A percentile compares a stretch with the other conserved stretches of the same genome.
Conservation (phyloP, 2,113 vertebrate species). For the Macroglossus sobrinus region DNA sequence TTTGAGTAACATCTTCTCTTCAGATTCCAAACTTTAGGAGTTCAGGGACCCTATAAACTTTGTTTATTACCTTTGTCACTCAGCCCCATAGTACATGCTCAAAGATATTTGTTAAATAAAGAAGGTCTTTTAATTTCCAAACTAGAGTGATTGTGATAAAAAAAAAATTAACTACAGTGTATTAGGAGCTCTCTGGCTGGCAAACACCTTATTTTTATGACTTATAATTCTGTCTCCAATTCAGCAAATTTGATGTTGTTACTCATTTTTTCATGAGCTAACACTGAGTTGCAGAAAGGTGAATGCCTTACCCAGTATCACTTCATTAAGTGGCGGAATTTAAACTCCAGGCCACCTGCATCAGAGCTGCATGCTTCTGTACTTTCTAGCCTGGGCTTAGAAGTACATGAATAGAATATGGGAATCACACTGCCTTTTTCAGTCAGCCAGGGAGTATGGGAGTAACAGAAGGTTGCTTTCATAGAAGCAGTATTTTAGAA, state of each 20-base stretch:
- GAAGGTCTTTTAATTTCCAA: not conserved
- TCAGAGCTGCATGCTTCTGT: not conserved
- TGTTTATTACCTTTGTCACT: not conserved
- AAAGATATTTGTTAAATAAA: not conserved
- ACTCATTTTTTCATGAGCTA: not conserved
- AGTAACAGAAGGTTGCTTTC: conserved; percentile 56
- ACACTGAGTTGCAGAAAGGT: not conserved
- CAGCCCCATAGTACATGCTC: not conserved
- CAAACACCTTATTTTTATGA: not conserved
- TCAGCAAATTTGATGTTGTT: not conserved
- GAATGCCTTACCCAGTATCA: not conserved
- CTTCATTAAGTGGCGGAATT: not conserved
- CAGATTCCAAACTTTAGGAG: not conserved
- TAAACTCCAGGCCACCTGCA: not conserved
- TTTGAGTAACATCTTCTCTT: not conserved
- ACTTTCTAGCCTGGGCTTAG: not conserved
- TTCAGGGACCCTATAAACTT: not conserved
- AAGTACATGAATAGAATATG: not conserved
- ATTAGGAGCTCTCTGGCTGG: not conserved
- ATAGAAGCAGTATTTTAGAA: conserved; percentile 56
- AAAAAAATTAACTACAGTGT: not conserved
- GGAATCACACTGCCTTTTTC: conserved; percentile 60
- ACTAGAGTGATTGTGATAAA: not conserved
- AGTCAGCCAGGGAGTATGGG: not conserved
- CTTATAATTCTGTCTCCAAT: not conserved